Conservation (phyloP, 2,797 vertebrate species). For the Characodon lateralis region DNA sequence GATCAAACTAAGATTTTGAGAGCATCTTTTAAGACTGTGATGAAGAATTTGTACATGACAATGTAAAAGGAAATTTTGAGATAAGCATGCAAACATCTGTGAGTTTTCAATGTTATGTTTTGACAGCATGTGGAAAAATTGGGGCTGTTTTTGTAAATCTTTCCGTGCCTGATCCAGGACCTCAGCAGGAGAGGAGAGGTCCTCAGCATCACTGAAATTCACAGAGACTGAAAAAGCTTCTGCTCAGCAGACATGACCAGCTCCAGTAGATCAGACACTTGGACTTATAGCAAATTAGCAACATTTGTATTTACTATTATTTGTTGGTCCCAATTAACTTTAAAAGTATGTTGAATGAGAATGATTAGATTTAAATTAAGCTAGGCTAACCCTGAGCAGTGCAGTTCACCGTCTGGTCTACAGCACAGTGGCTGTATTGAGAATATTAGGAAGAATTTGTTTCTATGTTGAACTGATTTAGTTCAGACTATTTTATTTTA, state of each 20-base stretch:
- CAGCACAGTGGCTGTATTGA: neutral
- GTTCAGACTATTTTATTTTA: neutral
- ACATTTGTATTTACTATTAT: neutral
- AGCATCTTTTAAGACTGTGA: neutral
- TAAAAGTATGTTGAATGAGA: neutral
- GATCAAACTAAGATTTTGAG: neutral
- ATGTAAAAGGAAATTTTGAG: too few relatives aligned
- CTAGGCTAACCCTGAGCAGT: neutral
- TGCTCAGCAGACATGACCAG: conserved; percentile 59
- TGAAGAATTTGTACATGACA: neutral
- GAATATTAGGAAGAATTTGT: neutral
- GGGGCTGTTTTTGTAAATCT: neutral
- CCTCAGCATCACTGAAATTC: neutral
- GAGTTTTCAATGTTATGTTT: neutral
- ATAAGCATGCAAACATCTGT: too few relatives aligned
- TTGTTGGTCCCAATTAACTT: conserved; percentile 2
- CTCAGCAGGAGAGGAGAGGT: neutral
- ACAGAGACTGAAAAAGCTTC: conserved; percentile 49
- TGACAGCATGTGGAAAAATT: neutral
- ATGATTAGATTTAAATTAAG: neutral
- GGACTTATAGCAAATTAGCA: neutral
- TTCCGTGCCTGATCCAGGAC: neutral
- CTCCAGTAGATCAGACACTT: neutral
- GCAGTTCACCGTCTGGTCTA: neutral
- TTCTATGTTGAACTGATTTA: neutral